These are phyloP conservation scores for Phyllostomus discolor DNA, from an alignment of 2,113 vertebrate genomes.

Conservation along the genomic window DNA sequence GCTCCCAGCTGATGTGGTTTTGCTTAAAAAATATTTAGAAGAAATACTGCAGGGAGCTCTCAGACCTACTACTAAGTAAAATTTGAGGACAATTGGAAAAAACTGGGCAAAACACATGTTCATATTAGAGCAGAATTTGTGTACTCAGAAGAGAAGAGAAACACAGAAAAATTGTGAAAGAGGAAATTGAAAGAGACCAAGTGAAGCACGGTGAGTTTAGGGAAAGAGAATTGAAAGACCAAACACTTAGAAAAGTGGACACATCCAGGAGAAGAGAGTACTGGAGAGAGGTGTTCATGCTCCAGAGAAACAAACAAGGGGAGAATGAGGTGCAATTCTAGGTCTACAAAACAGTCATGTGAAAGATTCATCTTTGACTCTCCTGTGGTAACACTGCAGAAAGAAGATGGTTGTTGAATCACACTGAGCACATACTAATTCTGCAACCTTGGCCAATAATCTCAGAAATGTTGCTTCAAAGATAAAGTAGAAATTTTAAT, in stretches of 20 bases:
- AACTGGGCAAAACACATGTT: background rate
- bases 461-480: background rate
- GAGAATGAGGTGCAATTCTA: background rate
- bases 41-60: background rate
- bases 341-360: background rate
- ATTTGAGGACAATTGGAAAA: background rate
- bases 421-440: background rate
- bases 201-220: background rate
- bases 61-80: background rate
- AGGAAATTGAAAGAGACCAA: background rate
- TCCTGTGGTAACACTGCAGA: background rate
- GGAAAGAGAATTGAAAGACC: background rate
- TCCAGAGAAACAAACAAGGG: background rate
- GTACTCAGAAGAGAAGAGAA: background rate
- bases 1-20: background rate
- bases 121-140: background rate
- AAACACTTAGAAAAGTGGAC: background rate
- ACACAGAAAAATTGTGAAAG: background rate
- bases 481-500: background rate
- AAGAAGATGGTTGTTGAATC: background rate
- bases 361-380: background rate
- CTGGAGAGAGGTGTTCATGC: background rate
- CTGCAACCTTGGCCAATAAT: background rate
- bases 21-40: slow-evolving; percentile 33
- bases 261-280: background rate